phyloP scores from a whole-genome alignment of 2,113 vertebrate species.

The Perca fluviatilis region DNA sequence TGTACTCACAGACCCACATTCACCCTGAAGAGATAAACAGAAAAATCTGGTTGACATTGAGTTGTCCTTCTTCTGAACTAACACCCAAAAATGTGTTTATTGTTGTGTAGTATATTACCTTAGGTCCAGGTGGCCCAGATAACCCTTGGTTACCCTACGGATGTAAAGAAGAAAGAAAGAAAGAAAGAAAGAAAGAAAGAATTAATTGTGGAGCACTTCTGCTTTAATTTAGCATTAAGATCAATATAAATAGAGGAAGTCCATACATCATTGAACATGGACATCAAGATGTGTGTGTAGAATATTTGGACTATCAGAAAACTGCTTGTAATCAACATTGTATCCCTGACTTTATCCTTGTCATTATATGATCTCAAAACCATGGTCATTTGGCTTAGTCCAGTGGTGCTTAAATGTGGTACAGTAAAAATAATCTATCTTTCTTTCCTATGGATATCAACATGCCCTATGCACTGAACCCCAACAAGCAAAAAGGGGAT shows the following conservation, averaged over 20 bases:
- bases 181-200: background rate
- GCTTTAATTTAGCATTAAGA: background rate
- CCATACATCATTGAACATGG: background rate
- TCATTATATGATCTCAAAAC: background rate
- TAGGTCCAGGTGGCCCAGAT: slow-evolving; percentile 86
- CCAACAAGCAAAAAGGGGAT: background rate
- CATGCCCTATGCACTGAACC: background rate
- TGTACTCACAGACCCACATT: slow-evolving; percentile 83
- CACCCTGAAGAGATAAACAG: slow-evolving; percentile 84
- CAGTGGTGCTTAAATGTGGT: background rate
- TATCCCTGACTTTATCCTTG: background rate
- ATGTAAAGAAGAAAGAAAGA: background rate
- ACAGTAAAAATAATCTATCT: background rate
- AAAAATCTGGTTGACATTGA: background rate
- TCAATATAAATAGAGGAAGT: background rate
- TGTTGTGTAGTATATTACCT: slow-evolving; percentile 81
- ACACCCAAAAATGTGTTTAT: background rate
- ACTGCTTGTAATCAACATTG: background rate
- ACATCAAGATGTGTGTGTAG: background rate
- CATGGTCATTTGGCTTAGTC: background rate
- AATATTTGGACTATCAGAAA: background rate
- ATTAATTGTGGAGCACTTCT: background rate
- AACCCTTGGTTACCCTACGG: slow-evolving; percentile 88
- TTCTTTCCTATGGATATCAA: background rate
- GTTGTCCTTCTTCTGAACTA: too few relatives aligned